phyloP scores from a whole-genome alignment of 2,113 vertebrate genomes.

The Lampris megalopsis region DNA sequence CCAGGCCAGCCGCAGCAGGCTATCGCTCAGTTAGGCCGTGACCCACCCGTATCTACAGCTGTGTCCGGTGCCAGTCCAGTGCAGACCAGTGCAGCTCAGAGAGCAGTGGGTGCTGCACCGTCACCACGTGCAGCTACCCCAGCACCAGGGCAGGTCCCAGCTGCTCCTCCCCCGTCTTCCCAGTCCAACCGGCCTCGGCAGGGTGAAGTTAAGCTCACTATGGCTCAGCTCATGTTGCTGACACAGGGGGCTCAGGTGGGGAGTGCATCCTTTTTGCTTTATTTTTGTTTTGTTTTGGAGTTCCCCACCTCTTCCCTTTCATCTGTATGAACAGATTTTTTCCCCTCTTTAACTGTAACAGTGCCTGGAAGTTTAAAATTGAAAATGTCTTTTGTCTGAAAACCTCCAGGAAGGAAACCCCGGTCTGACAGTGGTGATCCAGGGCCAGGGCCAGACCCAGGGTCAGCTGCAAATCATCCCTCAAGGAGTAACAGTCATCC shows the following conservation, averaged over 20 bases:
- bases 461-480: constrained; percentile 98
- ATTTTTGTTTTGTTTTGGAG: background rate
- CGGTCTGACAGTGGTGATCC: constrained; percentile 97
- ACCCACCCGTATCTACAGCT: constrained; percentile 86
- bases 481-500: constrained; percentile 94
- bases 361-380: too few species aligned
- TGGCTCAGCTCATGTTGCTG: constrained; percentile 96
- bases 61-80: constrained; percentile 50
- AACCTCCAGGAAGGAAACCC: constrained; percentile 89
- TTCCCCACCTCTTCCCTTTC: background rate
- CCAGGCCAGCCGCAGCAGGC: constrained; percentile 90
- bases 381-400: background rate
- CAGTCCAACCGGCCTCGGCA: constrained; percentile 88
- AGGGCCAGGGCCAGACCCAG: constrained; percentile 97
- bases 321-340: background rate
- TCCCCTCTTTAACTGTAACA: background rate
- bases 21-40: constrained; percentile 87
- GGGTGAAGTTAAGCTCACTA: constrained; percentile 97
- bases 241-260: constrained; percentile 94
- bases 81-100: constrained; percentile 79
- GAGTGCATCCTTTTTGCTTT: background rate
- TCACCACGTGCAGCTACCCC: constrained; percentile 70
- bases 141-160: constrained; percentile 63
- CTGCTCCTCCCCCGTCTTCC: constrained; percentile 56
- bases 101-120: constrained; percentile 72